Evolutionary conservation across 2,797 vertebrate species (phyloP), one percentile per base, ranked within the genome.

Genomic region (Ispidina lecontei): DNA sequence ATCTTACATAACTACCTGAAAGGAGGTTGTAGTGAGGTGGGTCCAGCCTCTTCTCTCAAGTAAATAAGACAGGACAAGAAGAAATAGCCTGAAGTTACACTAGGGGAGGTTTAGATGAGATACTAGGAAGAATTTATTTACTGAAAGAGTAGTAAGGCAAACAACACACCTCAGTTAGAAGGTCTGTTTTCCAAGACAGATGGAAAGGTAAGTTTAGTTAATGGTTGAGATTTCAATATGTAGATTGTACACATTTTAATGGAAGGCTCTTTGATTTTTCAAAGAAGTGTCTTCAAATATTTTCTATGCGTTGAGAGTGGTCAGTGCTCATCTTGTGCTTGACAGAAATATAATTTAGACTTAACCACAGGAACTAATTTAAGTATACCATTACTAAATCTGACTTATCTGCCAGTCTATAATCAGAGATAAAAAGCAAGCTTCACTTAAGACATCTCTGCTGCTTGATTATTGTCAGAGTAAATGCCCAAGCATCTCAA

Each of bases 381-480:
- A 56, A 62, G 28, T 26, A 63, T 31, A 41, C 20, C 31, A 77
- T 73, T 73, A 47, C 35, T 73, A 73, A 64, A 81, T 65, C 51
- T 33, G 29, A 28, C 15, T 90, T 87, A 73, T 29, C 52, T 77
- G 62, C 17, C 41, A 60, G 49, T 67, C 73, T 89, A 5, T 79
- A 79, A 83, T 83, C 54, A 68, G 64, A 94, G 59, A 79, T 31
- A 47, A 79, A 89, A 90, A 76, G 33, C 62, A 79, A 71, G 70
- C 35, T 76, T 72, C 78, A 49, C 19, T 18, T 69, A 69, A 69
- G 80, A 68, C 22, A 37, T 26, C 35, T 73, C 56, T 85, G n/a
- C 37, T 86, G 52, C n/a, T 84, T 65, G 71, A 52, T 59, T 84
- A 70, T 46, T 2, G 0, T 29, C 43, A 62, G 56, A 81, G 44